phyloP scores from a whole-genome alignment of 2,113 vertebrate genomes.

The Sterna hirundo region DNA sequence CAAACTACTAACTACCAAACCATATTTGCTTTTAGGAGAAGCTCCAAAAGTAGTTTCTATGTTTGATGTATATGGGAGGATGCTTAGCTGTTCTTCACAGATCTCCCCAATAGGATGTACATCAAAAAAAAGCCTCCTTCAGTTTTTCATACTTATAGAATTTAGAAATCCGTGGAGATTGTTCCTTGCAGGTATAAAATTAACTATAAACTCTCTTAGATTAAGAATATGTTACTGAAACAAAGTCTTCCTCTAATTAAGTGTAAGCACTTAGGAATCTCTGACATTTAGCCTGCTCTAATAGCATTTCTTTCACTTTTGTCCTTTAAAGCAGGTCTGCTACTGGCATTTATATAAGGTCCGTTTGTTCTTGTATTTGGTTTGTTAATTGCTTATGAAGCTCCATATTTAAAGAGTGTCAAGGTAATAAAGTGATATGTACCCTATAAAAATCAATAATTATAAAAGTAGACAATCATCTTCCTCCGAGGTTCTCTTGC shows the following conservation, averaged over 20 bases:
- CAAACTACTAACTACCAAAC: neutral
- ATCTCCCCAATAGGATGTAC: neutral
- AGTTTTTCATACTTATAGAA: neutral
- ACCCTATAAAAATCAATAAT: neutral
- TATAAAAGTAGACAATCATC: neutral
- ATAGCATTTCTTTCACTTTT: neutral
- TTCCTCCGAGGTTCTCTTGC: neutral
- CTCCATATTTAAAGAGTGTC: neutral
- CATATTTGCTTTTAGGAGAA: neutral
- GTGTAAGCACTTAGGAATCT: neutral
- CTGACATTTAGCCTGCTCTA: neutral
- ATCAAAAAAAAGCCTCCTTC: neutral
- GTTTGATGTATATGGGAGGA: neutral
- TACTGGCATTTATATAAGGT: neutral
- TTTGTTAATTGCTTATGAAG: slow-evolving; percentile 20
- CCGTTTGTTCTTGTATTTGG: neutral
- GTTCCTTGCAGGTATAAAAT: neutral
- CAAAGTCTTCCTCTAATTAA: neutral
- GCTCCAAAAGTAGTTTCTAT: neutral
- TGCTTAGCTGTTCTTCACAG: neutral
- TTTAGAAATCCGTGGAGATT: neutral
- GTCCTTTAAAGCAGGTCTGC: neutral
- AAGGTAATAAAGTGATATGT: neutral
- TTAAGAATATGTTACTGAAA: neutral
- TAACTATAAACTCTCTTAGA: neutral